A percentile compares a stretch with the other conserved stretches of the same genome.
Evolutionary conservation across 2,797 vertebrate genomes (phyloP).

Genomic region (Falco rusticolus): DNA sequence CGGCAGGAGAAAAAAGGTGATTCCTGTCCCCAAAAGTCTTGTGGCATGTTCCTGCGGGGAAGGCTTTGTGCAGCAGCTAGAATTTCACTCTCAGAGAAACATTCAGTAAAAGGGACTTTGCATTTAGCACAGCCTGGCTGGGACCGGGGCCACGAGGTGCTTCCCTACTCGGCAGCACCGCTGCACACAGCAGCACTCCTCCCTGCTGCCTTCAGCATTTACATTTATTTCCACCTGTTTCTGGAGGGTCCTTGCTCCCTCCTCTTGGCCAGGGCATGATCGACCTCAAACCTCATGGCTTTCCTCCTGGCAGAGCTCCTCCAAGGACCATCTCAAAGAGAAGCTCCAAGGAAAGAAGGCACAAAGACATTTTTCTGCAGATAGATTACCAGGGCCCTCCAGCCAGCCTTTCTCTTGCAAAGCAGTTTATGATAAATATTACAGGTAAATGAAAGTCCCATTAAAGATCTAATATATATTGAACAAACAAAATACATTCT

Average conservation of each 20-base stretch:
- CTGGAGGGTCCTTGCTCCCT: not conserved
- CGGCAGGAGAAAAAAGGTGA: not conserved
- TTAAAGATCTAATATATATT: not conserved
- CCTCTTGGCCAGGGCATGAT: not conserved
- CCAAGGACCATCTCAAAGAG: not conserved
- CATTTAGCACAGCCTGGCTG: not conserved
- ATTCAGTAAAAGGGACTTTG: not conserved
- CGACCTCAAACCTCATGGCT: not conserved
- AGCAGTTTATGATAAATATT: not conserved
- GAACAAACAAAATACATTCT: not conserved
- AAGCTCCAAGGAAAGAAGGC: not conserved
- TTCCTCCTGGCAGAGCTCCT: not conserved
- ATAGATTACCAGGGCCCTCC: not conserved
- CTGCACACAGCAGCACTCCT: no score
- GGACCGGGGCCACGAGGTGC: not conserved
- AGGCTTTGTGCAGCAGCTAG: not conserved
- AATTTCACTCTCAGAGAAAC: not conserved
- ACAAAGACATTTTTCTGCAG: not conserved
- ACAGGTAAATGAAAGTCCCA: not conserved
- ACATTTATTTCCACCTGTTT: fast-evolving
- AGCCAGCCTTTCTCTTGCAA: not conserved
- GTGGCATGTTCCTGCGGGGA: fast-evolving
- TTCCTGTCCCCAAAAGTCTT: not conserved
- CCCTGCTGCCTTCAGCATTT: not conserved
- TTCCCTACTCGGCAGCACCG: not conserved